phyloP scores from a whole-genome alignment of 2,888 invertebrate genomes.

The Pterostichus niger region DNA sequence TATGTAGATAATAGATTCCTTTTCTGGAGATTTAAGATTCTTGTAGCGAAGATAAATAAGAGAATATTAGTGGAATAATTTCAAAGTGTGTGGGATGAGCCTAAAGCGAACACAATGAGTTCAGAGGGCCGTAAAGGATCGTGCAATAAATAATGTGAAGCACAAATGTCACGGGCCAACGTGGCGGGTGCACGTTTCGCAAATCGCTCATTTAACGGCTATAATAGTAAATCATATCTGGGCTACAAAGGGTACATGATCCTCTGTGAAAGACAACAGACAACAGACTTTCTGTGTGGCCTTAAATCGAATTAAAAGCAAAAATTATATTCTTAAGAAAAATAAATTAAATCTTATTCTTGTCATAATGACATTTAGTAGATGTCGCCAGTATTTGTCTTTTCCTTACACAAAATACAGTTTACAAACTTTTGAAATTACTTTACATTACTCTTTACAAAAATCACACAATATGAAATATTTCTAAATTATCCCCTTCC shows the following conservation, averaged over 20 bases:
- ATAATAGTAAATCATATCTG: conserved; percentile 62
- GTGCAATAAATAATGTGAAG: conserved; percentile 57
- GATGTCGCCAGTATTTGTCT: no score
- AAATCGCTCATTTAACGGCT: conserved; percentile 62
- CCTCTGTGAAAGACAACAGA: not conserved
- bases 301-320: conserved; percentile 3
- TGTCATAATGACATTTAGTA: no score
- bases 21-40: no score
- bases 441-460: no score
- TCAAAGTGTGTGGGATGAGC: conserved; percentile 40
- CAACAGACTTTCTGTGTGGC: conserved; percentile 29
- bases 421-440: no score
- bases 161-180: conserved; percentile 62
- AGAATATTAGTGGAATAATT: conserved; percentile 31
- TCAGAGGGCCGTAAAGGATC: conserved; percentile 57
- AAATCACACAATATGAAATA: no score
- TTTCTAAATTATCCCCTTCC: no score
- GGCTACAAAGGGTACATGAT: not conserved
- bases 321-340: not conserved
- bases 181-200: conserved; percentile 48
- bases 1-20: no score
- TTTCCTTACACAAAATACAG: no score
- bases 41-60: conserved; percentile 15
- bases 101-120: conserved; percentile 46
- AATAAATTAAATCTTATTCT: no score